Evolutionary conservation across 2,888 invertebrate genomes (phyloP), one percentile per base, ranked within the genome.

Genomic region (Branchipolynoe longqiensis): DNA sequence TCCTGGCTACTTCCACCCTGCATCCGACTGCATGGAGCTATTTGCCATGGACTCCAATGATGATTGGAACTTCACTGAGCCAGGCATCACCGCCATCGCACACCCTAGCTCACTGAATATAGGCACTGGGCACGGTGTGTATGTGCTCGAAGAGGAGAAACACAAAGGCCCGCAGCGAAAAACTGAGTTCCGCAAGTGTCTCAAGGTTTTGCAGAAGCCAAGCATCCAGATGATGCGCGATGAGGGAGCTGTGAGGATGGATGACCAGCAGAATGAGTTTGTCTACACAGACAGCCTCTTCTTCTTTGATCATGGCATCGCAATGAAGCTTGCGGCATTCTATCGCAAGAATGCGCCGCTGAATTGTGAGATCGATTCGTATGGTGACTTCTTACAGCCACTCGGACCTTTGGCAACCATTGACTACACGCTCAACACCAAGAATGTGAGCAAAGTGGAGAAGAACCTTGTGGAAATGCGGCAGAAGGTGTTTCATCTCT

Each of bases 231-330:
- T 88, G 58, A 94, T 94, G 94, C 87, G 90, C 41, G 89, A 91
- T 33, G 90, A 89, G 78, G 92, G 92, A 58, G 94, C 94, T 12
- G 89, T 94, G 36, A 56, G 93, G 2, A 0, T n/a, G n/a, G 84
- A 78, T 22, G 31, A 56, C 12, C 58, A 84, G 2, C 22, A 64
- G 18, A 85, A 84, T 22, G 82, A 86, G 85, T 88, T 89, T 56
- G 94, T 94, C 18, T 94, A 94, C 90, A 94, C 94, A 14, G 94
- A 94, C 89, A 94, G 94, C 88, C 91, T 92, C 12, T 94, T 94
- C 88, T 94, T 92, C 90, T 94, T 94, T 90, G 93, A 93, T 83
- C 91, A 91, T 83, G 89, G 91, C 54, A 90, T 94, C 14, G 90
- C 92, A 38, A 88, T 90, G 28, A 91, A 91, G 84, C 90, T 94